Conservation (phyloP, 1,140 invertebrate species). For the Atopsyche davidsoni region DNA sequence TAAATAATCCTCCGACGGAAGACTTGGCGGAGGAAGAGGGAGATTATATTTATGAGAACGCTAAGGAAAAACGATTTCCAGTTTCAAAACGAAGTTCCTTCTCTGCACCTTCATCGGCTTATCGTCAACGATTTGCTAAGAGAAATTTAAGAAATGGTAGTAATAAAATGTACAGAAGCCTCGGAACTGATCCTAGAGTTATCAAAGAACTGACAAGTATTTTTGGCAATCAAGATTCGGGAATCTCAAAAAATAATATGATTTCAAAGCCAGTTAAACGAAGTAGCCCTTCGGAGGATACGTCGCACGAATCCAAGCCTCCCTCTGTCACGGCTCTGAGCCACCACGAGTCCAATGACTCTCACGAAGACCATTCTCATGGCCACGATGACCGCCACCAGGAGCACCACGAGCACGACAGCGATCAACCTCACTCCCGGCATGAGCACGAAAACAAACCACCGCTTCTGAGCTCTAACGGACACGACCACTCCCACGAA, state of each 20-base stretch:
- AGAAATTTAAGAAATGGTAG: slow-evolving; percentile 32
- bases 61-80: slow-evolving; percentile 53
- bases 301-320: slow-evolving; percentile 38
- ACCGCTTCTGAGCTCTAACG: slow-evolving; percentile 32
- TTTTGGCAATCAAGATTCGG: slow-evolving; percentile 40
- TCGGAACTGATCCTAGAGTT: slow-evolving; percentile 47
- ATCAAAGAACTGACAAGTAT: slow-evolving; percentile 51
- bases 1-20: slow-evolving; percentile 44
- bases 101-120: slow-evolving; percentile 28
- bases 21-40: slow-evolving; percentile 39
- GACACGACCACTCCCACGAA: slow-evolving; percentile 36
- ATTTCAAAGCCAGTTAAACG: slow-evolving; percentile 45
- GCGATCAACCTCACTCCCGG: slow-evolving; percentile 35
- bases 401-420: slow-evolving; percentile 32
- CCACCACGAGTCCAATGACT: slow-evolving; percentile 34
- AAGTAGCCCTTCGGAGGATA: slow-evolving; percentile 37
- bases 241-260: slow-evolving; percentile 34
- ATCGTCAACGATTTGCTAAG: slow-evolving; percentile 14
- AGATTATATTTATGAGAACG: slow-evolving; percentile 39
- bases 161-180: slow-evolving; percentile 36
- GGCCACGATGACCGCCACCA: slow-evolving; percentile 36
- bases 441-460: slow-evolving; percentile 29
- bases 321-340: slow-evolving; percentile 33
- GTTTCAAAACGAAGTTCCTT: slow-evolving; percentile 57
- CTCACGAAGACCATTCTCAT: slow-evolving; percentile 35